Evolutionary conservation across 2,888 invertebrate genomes (phyloP), one percentile per base, ranked within the genome.

Genomic region (Philereme vetulata): DNA sequence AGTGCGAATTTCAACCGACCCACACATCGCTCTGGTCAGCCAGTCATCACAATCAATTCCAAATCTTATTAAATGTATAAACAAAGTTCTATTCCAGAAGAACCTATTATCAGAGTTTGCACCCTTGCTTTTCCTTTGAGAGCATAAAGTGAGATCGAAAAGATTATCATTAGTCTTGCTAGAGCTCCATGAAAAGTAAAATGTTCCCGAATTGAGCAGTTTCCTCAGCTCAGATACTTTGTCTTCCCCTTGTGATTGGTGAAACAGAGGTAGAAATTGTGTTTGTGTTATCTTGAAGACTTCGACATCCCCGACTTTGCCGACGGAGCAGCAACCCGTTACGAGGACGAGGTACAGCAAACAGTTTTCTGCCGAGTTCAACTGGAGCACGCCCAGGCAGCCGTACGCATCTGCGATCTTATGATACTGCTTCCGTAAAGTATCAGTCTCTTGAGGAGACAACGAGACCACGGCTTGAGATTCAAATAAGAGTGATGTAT

Each of bases 61-160:
- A 92, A 95, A 99, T 70, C 98, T 94, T 75, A 98, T 94, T 70
- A 99, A 93, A 88, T 98, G 98, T 66, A 98, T 96, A 83, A 98
- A 98, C 67, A 99, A 93, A 93, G 97, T 98, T 74, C 98, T 95
- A 86, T 99, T 99, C 99, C 99, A 99, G 84, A 99, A 99, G 86
- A 99, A 99, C 80, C 99, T 94, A 80, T 98, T 98, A 88, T 99
- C 99, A 48, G 98, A 96, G 70, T 93, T 94, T 10, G 93, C 94
- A 7, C 96, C 96, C 81, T 96, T 96, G 69, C 95, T 94, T 75
- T 96, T 94, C 71, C 98, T 94, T 91, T 99, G 99, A 53, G 98
- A 97, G 86, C 98, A 98, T 56, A 99, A 90, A 9, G 98, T 99
- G 62, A 99, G 94, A 93, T 99, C 99, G 80, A 98, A 95, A 50